These are phyloP conservation scores for Ictalurus punctatus DNA, from an alignment of 2,113 vertebrate genomes.

Conservation along the genomic window DNA sequence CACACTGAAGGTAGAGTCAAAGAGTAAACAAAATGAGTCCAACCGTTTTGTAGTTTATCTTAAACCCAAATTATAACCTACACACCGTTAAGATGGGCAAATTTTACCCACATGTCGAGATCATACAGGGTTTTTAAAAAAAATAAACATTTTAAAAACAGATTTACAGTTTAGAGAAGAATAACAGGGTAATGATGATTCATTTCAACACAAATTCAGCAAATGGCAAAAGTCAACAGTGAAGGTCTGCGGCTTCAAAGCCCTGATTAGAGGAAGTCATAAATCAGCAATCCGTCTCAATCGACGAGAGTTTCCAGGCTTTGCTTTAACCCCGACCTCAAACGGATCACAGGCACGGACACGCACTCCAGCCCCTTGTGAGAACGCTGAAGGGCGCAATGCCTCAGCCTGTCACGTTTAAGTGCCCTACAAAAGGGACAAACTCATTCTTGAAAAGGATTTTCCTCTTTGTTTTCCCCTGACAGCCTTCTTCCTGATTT, in stretches of 20 bases:
- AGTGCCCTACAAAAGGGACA: neutral
- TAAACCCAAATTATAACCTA: neutral
- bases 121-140: neutral
- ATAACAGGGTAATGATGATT: neutral
- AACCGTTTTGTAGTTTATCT: neutral
- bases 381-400: neutral
- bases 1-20: neutral
- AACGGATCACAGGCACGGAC: conserved; percentile 34
- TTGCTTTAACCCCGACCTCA: conserved; percentile 25
- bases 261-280: neutral
- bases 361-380: neutral
- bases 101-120: neutral
- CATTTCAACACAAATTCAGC: conserved; percentile 8
- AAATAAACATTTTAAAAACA: neutral
- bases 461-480: neutral
- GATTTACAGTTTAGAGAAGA: neutral
- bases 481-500: conserved; percentile 8
- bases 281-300: conserved; percentile 60
- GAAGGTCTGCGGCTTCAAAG: neutral
- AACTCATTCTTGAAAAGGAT: neutral
- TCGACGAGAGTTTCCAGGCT: conserved; percentile 44
- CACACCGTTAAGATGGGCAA: too few relatives aligned
- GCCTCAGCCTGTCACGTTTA: conserved; percentile 17
- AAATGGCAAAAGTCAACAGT: neutral
- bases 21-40: neutral